Base-by-base conservation (phyloP, 1,140 invertebrate genomes). In the Nautilus pompilius region DNA sequence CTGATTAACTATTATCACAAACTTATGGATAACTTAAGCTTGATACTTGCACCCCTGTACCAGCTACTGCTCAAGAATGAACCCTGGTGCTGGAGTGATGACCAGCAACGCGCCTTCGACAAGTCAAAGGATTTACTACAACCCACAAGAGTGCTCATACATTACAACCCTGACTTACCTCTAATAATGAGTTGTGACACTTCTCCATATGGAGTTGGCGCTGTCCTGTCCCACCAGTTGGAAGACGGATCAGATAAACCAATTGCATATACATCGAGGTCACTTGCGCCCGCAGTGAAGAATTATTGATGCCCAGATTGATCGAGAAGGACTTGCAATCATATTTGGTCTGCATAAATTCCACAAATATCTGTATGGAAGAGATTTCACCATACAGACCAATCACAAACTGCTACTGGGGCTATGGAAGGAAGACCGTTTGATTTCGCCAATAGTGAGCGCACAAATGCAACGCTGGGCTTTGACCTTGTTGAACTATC, bases 331-430 rank as follows among this genome's bases (percentile, higher is more conserved):
- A 8, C 66, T 82, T 30, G 77, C 60, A 5, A 80, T 87, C n/a
- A 65, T 86, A 2, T 87, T 79, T 71, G 82, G 79, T 3, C 72
- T 87, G 5, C 74, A 78, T 51, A 82, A 83, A 69, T 87, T 86
- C 71, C 75, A 84, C 29, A 68, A 84, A 46, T 87, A 83, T 66
- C 53, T 85, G 5, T 82, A 68, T 72, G 85, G 79, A 48, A 71
- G 67, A 45, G 15, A 60, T 20, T 61, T 75, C 22, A 64, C 45
- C n/a, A 57, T 79, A 5, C 6, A 45, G 15, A 80, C 74, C 13
- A 78, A 81, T 58, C 73, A 82, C 49, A 71, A 79, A 63, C 79
- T 78, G 4, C 58, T 81, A 33, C 22, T 68, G 49, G 63, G 45
- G 29, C 61, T 79, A 1, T 70, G 80, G 17, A 45, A 64, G 15